Conservation (phyloP, 1,140 invertebrate genomes). For the Carcinoscorpius rotundicauda region DNA sequence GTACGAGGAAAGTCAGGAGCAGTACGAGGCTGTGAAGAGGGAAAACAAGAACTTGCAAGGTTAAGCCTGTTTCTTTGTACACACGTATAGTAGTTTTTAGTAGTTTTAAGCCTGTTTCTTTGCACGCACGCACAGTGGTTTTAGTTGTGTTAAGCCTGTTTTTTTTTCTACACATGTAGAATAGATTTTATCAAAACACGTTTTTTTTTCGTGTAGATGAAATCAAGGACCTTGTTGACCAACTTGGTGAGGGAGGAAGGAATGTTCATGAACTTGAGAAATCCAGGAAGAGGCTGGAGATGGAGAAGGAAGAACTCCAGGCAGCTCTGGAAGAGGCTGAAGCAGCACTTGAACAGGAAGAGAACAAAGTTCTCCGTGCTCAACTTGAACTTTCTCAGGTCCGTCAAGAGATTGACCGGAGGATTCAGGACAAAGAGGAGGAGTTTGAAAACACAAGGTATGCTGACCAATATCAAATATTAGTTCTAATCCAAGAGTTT, state of each 20-base stretch:
- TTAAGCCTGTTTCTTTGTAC: no score
- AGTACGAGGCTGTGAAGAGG: constrained; percentile 38
- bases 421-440: constrained; percentile 46
- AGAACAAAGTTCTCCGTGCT: constrained; percentile 37
- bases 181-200: no score
- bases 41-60: constrained; percentile 41
- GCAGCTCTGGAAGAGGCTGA: constrained; percentile 44
- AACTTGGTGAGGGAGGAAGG: constrained; percentile 40
- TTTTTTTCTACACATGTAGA: no score
- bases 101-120: no score
- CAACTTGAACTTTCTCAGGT: constrained; percentile 44
- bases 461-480: no score
- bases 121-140: no score
- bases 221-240: constrained; percentile 44
- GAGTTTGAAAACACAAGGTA: constrained; percentile 42
- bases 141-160: no score
- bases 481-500: no score
- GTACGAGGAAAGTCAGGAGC: constrained; percentile 38
- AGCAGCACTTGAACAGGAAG: constrained; percentile 40
- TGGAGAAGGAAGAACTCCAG: constrained; percentile 45
- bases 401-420: constrained; percentile 43
- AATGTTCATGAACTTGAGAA: constrained; percentile 42
- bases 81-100: no score
- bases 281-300: constrained; percentile 38
- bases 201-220: constrained; percentile 28